A percentile compares a stretch with the other conserved stretches of the same genome.
Conservation (phyloP, 2,797 vertebrate species). For the Sebastolobus altivelis region DNA sequence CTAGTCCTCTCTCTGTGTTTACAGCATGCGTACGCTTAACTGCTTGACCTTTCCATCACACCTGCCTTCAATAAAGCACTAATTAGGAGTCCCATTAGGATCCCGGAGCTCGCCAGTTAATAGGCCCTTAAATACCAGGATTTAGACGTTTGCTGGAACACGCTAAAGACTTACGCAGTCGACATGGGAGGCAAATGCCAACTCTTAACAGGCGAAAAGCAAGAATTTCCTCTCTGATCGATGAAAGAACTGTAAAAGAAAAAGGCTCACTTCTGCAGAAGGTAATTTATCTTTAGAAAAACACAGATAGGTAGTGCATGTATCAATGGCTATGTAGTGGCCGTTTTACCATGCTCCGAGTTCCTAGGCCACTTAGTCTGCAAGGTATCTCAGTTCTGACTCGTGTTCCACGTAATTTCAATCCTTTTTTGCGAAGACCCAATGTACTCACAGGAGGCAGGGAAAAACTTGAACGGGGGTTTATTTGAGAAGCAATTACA, state of each 20-base stretch:
- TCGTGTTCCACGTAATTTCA: too few species aligned
- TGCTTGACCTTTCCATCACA: slow-evolving; percentile 60
- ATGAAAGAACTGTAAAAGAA: background rate
- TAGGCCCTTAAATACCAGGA: slow-evolving; percentile 45
- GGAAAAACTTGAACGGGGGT: too few species aligned
- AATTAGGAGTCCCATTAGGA: slow-evolving; percentile 61
- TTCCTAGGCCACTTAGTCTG: too few species aligned
- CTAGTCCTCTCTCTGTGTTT: background rate
- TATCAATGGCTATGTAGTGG: background rate
- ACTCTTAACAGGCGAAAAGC: background rate
- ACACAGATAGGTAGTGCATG: background rate
- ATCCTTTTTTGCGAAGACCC: too few species aligned
- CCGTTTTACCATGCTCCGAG: too few species aligned
- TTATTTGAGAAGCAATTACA: too few species aligned
- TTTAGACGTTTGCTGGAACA: slow-evolving; percentile 30
- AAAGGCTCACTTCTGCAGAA: background rate
- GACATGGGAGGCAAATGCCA: slow-evolving; percentile 5
- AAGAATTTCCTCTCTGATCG: background rate
- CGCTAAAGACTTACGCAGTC: slow-evolving; percentile 15
- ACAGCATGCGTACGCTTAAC: slow-evolving; percentile 22
- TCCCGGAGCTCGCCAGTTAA: slow-evolving; percentile 37
- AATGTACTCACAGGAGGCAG: too few species aligned
- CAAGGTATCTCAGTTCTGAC: too few species aligned
- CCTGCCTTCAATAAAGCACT: slow-evolving; percentile 51
- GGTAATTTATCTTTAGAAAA: background rate